Evolutionary conservation across 2,888 invertebrate genomes (phyloP), one percentile per base, ranked within the genome.

Genomic region (Griposia aprilina): DNA sequence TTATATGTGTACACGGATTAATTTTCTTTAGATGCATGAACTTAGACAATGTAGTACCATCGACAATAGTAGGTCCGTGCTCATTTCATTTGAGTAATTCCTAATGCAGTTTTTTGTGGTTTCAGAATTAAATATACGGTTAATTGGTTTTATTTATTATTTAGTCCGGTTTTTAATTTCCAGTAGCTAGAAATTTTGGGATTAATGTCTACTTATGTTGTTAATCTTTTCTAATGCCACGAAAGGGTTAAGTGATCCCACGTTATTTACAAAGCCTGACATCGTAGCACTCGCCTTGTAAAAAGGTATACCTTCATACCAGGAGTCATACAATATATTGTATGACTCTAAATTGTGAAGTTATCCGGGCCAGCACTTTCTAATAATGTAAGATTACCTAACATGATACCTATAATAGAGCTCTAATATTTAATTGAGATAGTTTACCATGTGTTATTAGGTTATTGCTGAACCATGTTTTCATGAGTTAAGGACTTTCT

Each of bases 1-100:
- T 94, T 95, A 91, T 93, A 92, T 93, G 93, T 94, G 90, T 83
- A 80, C 93, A 92, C 92, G 90, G 90, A 90, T 92, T 93, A 92
- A 92, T 91, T 93, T 93, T 92, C 91, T 93, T 91, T 93, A 92
- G 90, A 88, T 81, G 86, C 85, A 90, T 94, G 95, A 92, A 94
- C 92, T 91, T 92, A 94, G 92, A 95, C 94, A 95, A 95, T 93
- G 91, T 93, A 84, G 91, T 93, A 84, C 83, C 72, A 80, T 75
- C 88, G 85, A 95, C 95, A 96, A 96, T 94, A 84, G 55, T 55
- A 41, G 17, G n/a, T 69, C 3, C 88, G 87, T 88, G 92, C 92
- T 89, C 90, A 88, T 93, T 92, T 92, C 93, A 90, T 90, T 80
- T 87, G 92, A 93, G 90, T 93, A 90, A 87, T 81, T 89, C 75